A percentile compares a stretch with the other conserved stretches of the same genome.
Evolutionary conservation across 1,140 invertebrate genomes (phyloP).

Genomic region (Drosophila equinoxialis): DNA sequence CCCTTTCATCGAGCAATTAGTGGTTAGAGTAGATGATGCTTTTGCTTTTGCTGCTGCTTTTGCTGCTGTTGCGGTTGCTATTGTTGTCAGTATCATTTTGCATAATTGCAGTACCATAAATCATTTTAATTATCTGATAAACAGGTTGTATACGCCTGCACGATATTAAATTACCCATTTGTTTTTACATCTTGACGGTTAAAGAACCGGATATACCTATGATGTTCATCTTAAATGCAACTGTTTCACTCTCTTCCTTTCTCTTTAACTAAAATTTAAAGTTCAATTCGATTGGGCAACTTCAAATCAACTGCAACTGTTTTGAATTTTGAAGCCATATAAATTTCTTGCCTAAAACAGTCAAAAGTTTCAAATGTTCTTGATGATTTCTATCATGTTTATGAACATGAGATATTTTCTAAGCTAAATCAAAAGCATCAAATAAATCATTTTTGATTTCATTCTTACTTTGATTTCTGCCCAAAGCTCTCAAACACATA

Average conservation of each 20-base stretch:
- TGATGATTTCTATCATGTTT: too few species aligned
- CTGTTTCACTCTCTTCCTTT: too few species aligned
- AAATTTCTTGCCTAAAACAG: too few species aligned
- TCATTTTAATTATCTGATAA: slow-evolving; percentile 70
- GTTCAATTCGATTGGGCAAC: too few species aligned
- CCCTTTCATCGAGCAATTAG: slow-evolving; percentile 8
- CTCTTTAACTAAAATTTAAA: background rate
- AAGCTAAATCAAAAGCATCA: too few species aligned
- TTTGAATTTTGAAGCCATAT: too few species aligned
- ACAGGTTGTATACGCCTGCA: slow-evolving; percentile 50
- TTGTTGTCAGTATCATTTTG: slow-evolving; percentile 10
- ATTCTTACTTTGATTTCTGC: too few species aligned
- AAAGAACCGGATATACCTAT: background rate
- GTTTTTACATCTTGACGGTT: background rate
- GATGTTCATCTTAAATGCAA: background rate
- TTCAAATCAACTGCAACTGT: too few species aligned
- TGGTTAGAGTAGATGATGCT: background rate
- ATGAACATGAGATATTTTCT: too few species aligned
- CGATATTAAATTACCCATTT: slow-evolving; percentile 30
- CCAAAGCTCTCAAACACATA: too few species aligned
- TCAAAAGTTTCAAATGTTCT: too few species aligned
- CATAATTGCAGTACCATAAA: slow-evolving; percentile 54
- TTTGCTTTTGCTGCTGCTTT: slow-evolving; percentile 1
- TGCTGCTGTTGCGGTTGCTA: slow-evolving; percentile 10
- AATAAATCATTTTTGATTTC: too few species aligned